A percentile compares a stretch with the other conserved stretches of the same genome.
These are phyloP conservation scores for Sialia sialis DNA, from an alignment of 2,113 vertebrate species.

Conservation along the genomic window DNA sequence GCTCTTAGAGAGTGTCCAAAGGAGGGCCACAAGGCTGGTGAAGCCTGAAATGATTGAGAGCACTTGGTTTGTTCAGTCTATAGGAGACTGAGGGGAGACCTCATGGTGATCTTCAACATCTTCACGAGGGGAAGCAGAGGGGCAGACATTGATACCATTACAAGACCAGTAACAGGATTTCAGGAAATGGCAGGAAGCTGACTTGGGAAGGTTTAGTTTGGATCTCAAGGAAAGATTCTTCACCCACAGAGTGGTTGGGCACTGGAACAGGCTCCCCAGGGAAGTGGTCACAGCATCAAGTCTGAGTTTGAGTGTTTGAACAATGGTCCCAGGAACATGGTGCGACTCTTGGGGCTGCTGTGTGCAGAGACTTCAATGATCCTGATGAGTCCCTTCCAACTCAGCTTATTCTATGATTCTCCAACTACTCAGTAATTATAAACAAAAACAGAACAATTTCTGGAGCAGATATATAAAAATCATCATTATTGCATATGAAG, in stretches of 20 bases:
- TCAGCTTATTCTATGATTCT: not conserved
- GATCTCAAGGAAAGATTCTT: not conserved
- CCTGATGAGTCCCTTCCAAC: not conserved
- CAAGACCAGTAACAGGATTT: not conserved
- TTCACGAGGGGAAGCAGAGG: accelerated
- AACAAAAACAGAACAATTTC: not conserved
- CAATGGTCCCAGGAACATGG: not conserved
- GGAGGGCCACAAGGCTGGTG: not conserved
- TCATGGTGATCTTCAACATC: no score
- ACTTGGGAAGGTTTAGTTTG: not conserved
- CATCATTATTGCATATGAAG: not conserved
- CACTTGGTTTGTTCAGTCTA: not conserved
- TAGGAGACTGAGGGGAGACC: not conserved
- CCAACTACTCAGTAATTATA: not conserved
- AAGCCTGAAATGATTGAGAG: not conserved
- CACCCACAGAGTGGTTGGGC: accelerated
- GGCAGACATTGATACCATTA: not conserved
- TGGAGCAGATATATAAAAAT: not conserved
- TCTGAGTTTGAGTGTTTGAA: not conserved
- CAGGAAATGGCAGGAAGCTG: not conserved
- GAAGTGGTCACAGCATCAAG: not conserved
- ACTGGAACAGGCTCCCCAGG: not conserved
- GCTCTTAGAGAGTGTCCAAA: not conserved
- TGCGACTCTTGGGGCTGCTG: not conserved
- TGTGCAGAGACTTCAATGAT: not conserved